Evolutionary conservation across 2,113 vertebrate species (phyloP).

Genomic region (Hippocampus mohnikei): DNA sequence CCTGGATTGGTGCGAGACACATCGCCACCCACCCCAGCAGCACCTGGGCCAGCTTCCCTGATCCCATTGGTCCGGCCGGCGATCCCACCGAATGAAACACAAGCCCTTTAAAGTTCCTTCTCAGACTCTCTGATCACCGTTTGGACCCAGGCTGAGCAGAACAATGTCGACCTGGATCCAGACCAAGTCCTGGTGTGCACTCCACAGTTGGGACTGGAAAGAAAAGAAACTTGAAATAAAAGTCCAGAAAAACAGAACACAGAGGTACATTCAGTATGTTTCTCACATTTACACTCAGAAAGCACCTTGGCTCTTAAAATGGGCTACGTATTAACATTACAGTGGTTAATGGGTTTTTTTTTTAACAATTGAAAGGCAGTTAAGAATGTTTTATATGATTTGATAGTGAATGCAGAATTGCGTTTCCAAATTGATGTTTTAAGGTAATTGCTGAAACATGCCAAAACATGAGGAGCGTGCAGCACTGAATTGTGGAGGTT

Average conservation of each 20-base stretch:
- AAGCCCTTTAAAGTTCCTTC: conserved; percentile 20
- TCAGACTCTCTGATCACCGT: conserved; percentile 19
- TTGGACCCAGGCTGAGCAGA: conserved; percentile 41
- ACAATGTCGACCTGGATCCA: conserved; percentile 46
- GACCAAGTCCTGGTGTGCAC: conserved; percentile 53
- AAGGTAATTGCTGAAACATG: too few species aligned
- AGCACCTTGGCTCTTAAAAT: neutral
- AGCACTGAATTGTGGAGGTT: too few species aligned
- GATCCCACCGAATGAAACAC: conserved; percentile 43
- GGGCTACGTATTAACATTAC: neutral
- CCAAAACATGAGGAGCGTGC: too few species aligned
- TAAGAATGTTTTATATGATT: neutral
- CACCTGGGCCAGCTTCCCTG: conserved; percentile 71
- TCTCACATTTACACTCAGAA: neutral
- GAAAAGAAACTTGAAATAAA: conserved; percentile 23
- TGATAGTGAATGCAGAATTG: too few species aligned
- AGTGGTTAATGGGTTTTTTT: neutral
- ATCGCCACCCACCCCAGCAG: conserved; percentile 80
- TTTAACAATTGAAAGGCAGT: neutral
- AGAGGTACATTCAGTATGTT: neutral
- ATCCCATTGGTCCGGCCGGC: conserved; percentile 71
- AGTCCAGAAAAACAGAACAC: conserved; percentile 17
- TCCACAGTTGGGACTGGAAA: conserved; percentile 55
- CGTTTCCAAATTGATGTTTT: too few species aligned
- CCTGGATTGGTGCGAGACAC: conserved; percentile 52